Conservation (phyloP, 2,888 invertebrate genomes). For the Diaperis boleti region DNA sequence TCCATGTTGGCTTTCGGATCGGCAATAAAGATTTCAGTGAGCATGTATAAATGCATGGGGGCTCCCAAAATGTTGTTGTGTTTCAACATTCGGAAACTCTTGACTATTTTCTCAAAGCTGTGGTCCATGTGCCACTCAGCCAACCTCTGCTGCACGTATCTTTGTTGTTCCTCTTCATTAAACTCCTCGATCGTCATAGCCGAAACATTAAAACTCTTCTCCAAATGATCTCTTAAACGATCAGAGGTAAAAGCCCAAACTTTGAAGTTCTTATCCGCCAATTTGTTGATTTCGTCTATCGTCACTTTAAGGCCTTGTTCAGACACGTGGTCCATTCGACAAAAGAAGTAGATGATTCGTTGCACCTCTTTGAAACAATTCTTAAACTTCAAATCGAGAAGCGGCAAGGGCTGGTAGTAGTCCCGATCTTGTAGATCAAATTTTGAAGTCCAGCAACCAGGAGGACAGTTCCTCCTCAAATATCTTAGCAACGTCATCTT, state of each 20-base stretch:
- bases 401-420: not conserved
- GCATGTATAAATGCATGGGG: conserved; percentile 25
- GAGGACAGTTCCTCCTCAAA: conserved; percentile 3
- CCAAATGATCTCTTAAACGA: conserved; percentile 3
- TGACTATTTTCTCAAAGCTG: conserved; percentile 5
- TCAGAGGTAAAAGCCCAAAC: conserved; percentile 23
- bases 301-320: not conserved
- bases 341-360: conserved; percentile 5
- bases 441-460: conserved; percentile 16
- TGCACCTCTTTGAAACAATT: conserved; percentile 10
- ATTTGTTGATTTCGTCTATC: not conserved
- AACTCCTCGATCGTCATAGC: conserved; percentile 26
- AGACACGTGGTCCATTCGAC: conserved; percentile 11
- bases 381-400: not conserved
- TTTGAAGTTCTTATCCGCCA: not conserved
- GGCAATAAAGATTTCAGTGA: conserved; percentile 25
- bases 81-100: conserved; percentile 22
- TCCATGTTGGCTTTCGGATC: conserved; percentile 16
- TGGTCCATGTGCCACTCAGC: not conserved
- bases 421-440: conserved; percentile 9
- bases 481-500: conserved; percentile 20
- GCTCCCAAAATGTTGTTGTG: conserved; percentile 16
- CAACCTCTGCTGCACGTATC: conserved; percentile 3
- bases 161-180: conserved; percentile 18
- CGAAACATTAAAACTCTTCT: not conserved